Percentiles rank a stretch among this genome's conserved stretches.
Conservation (phyloP, 2,888 invertebrate genomes). For the Andrena trimmerana region DNA sequence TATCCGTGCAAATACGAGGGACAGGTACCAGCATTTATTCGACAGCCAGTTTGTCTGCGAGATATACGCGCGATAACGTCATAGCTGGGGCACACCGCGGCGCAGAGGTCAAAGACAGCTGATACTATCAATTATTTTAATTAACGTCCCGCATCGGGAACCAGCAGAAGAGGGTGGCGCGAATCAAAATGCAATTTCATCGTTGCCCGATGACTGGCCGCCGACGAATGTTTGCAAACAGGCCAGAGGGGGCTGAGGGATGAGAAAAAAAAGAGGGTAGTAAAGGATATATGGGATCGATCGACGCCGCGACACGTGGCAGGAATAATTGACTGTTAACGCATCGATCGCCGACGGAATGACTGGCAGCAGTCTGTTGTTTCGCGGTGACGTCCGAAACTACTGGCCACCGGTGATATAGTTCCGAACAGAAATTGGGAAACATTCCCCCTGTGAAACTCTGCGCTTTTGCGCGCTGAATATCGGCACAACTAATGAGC, state of each 20-base stretch:
- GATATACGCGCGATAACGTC: not conserved
- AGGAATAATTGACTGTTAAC: constrained; percentile 60
- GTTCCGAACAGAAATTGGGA: constrained; percentile 20
- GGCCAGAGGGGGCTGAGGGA: not conserved
- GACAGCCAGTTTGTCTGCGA: constrained; percentile 23
- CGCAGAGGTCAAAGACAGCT: constrained; percentile 38
- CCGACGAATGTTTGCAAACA: constrained; percentile 42
- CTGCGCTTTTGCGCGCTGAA: not conserved
- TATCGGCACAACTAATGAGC: not conserved
- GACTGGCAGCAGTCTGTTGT: constrained; percentile 42
- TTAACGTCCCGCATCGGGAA: constrained; percentile 51
- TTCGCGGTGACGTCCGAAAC: constrained; percentile 18
- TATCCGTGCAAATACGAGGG: constrained; percentile 38
- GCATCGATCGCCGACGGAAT: constrained; percentile 41
- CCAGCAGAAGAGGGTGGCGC: constrained; percentile 7
- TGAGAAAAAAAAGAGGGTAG: constrained; percentile 2
- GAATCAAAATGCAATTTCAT: constrained; percentile 56
- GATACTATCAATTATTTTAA: constrained; percentile 59
- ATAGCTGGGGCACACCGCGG: not conserved
- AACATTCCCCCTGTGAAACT: not conserved
- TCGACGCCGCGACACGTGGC: constrained; percentile 41
- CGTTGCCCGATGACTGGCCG: constrained; percentile 35
- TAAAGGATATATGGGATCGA: constrained; percentile 1
- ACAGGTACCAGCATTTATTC: constrained; percentile 50
- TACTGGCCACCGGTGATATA: constrained; percentile 28